phyloP scores from a whole-genome alignment of 2,888 invertebrate species.

The Trichogramma dendrolimi region DNA sequence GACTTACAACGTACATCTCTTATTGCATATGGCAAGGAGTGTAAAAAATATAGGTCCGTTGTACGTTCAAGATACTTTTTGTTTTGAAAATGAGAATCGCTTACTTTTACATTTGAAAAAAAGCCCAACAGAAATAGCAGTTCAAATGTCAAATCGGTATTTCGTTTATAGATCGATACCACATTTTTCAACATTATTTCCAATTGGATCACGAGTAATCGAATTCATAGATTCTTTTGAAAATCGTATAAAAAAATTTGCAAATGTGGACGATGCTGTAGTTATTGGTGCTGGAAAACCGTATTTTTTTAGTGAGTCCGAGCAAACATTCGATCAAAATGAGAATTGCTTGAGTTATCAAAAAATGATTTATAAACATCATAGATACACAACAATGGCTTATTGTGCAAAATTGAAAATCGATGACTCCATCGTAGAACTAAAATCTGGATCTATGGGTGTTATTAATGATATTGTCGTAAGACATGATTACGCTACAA shows the following conservation, averaged over 20 bases:
- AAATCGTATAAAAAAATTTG: slow-evolving; percentile 11
- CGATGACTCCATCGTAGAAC: slow-evolving; percentile 19
- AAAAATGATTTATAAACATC: slow-evolving; percentile 14
- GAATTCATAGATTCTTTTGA: slow-evolving; percentile 7
- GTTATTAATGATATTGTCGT: too few relatives aligned
- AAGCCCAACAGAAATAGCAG: slow-evolving; percentile 8
- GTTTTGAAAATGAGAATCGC: slow-evolving; percentile 15
- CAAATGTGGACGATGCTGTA: slow-evolving; percentile 1
- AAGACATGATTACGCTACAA: too few relatives aligned
- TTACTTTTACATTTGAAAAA: slow-evolving; percentile 11
- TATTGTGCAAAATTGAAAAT: slow-evolving; percentile 13
- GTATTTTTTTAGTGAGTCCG: slow-evolving; percentile 17
- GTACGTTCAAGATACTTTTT: slow-evolving; percentile 14
- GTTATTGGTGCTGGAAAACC: slow-evolving; percentile 14
- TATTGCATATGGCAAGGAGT: slow-evolving; percentile 11
- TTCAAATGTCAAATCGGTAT: slow-evolving; percentile 10
- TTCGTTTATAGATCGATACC: too few relatives aligned
- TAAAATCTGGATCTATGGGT: neutral
- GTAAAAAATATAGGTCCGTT: slow-evolving; percentile 17
- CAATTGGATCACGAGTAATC: neutral
- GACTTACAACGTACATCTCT: slow-evolving; percentile 20
- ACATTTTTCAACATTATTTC: neutral
- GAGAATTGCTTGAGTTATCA: slow-evolving; percentile 11
- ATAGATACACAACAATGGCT: slow-evolving; percentile 12
- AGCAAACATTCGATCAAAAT: neutral